A percentile compares a stretch with the other conserved stretches of the same genome.
These are phyloP conservation scores for Eulimnadia texana DNA, from an alignment of 1,140 invertebrate genomes.

Conservation along the genomic window DNA sequence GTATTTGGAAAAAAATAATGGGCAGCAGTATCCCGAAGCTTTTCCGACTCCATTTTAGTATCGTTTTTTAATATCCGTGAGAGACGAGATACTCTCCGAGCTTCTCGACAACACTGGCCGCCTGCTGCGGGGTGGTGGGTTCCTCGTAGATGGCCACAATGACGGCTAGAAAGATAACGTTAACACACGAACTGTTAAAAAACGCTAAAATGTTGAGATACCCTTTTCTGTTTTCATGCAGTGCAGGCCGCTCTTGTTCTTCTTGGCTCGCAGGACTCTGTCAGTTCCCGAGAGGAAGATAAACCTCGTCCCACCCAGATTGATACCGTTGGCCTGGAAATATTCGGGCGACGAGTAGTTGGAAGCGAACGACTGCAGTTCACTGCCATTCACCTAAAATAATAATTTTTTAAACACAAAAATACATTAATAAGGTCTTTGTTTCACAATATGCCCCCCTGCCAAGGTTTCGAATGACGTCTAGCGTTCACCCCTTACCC, in stretches of 20 bases:
- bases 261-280: constrained; percentile 75
- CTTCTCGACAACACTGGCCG: constrained; percentile 85
- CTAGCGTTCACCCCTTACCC: neutral
- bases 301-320: constrained; percentile 74
- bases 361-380: constrained; percentile 42
- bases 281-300: constrained; percentile 85
- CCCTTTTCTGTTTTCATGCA: constrained; percentile 88
- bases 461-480: neutral
- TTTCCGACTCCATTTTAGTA: neutral
- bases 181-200: too few relatives aligned
- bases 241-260: constrained; percentile 77
- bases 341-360: constrained; percentile 15
- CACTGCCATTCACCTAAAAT: too few relatives aligned
- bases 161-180: constrained; percentile 50
- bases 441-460: neutral
- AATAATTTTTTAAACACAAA: too few relatives aligned
- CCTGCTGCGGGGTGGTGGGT: constrained; percentile 85
- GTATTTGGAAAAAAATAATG: too few relatives aligned
- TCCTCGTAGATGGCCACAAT: constrained; percentile 85
- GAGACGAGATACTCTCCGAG: constrained; percentile 86
- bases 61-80: constrained; percentile 88
- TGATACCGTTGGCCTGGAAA: constrained; percentile 43
- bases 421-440: too few relatives aligned
- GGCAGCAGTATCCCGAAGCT: too few relatives aligned
- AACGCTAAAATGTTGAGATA: constrained; percentile 27